Evolutionary conservation across 2,888 invertebrate genomes (phyloP).

Genomic region (Phyllotreta cruciferae): DNA sequence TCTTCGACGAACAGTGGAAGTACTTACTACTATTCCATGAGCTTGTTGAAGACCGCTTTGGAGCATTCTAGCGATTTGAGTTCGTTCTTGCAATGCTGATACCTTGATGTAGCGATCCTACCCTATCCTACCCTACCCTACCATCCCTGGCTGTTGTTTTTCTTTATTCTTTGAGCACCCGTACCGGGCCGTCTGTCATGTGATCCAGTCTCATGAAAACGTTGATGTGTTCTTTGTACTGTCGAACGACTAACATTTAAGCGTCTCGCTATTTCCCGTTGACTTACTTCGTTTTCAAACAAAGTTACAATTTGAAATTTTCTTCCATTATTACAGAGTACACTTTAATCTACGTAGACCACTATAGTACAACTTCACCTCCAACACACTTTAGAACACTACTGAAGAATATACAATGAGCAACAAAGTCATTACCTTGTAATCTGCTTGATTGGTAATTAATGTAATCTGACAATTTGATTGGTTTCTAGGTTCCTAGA

Average conservation of each 20-base stretch:
- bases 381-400: slow-evolving; percentile 5
- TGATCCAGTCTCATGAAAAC: slow-evolving; percentile 1
- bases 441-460: no score
- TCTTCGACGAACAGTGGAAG: not conserved
- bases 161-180: not conserved
- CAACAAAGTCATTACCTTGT: no score
- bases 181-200: slow-evolving; percentile 7
- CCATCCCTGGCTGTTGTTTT: slow-evolving; percentile 14
- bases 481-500: no score
- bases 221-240: slow-evolving; percentile 1
- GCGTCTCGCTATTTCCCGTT: no score
- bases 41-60: slow-evolving; percentile 2
- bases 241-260: slow-evolving; percentile 6
- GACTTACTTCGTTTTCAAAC: not conserved
- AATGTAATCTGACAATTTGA: no score
- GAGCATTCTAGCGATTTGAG: slow-evolving; percentile 10
- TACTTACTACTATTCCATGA: not conserved
- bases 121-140: no score
- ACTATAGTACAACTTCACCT: not conserved
- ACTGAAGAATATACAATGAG: no score
- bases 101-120: not conserved
- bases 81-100: slow-evolving; percentile 6
- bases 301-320: not conserved
- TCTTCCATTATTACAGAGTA: not conserved
- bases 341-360: not conserved